Base-by-base conservation (phyloP, 1,140 invertebrate genomes). In the Neuroterus valhalla region DNA sequence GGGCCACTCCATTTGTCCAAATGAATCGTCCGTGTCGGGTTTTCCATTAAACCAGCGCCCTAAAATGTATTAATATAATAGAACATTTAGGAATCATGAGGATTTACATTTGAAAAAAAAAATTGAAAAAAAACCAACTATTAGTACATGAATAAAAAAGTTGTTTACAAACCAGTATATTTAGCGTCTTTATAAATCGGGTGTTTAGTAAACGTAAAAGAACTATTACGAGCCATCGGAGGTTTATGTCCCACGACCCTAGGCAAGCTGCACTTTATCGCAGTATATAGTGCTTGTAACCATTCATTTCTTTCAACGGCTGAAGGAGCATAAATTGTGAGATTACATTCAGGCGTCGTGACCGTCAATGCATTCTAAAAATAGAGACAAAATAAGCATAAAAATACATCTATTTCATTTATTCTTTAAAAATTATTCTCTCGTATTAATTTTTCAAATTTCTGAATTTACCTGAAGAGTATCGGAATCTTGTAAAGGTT, bases 1-100 rank as follows among this genome's bases (percentile, higher is more conserved):
- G 5, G 92, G 87, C 95, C 95, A 97, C 83, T 94, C 93, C 42
- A 97, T 85, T 88, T 94, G 94, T 3, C 96, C 96, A n/a, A 31
- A 62, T 31, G 55, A 62, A 31, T 62, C 23, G n/a, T 62, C 55
- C 79, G 91, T 90, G 12, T 96, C 96, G 87, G 96, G 90, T 81
- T 96, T 95, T 2, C 95, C 96, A 85, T 93, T 94, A 15, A 94
- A 86, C 96, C 96, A 97, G 68, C 93, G 90, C 1, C 94, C 95
- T 84, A 38, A 8, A 38, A 38, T 38, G 6, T 10, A 38, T 38
- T 38, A 8, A 8, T 38, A 8, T 38, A 38, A 6, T 5, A 38
- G 10, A 38, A 38, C 6, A 38, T 38, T 38, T 38, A 38, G 31
- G 5, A 38, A 38, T 38, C 6, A 31, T 10, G 10, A 38, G 31